Evolutionary conservation across 2,797 vertebrate genomes (phyloP).

Genomic region (Heteromormyrus szaboi): DNA sequence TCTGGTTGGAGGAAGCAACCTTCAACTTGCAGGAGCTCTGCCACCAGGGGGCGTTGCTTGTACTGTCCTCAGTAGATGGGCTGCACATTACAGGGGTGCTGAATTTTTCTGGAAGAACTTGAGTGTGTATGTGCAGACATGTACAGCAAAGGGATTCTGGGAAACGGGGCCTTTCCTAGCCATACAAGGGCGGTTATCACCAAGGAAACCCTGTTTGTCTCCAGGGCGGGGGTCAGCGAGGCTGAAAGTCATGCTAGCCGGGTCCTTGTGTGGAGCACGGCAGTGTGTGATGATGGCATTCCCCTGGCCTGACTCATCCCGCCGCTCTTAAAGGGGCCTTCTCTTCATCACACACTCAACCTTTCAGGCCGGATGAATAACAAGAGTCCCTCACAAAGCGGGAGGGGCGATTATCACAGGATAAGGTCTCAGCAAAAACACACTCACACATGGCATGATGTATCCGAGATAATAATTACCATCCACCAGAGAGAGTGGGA

Average conservation of each 20-base stretch:
- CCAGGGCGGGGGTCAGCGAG: neutral
- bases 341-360: neutral
- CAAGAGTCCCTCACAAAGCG: neutral
- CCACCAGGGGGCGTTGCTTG: conserved; percentile 70
- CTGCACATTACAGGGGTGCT: neutral
- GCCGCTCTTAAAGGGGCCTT: neutral
- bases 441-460: neutral
- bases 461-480: neutral
- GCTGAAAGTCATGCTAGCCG: neutral
- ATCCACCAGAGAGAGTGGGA: neutral
- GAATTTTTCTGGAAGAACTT: neutral
- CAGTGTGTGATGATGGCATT: neutral
- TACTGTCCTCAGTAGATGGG: conserved; percentile 58
- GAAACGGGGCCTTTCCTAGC: neutral
- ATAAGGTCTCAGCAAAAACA: neutral
- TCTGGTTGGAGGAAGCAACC: conserved; percentile 64
- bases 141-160: neutral
- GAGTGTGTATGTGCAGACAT: neutral
- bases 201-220: neutral
- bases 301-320: neutral
- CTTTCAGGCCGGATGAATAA: neutral
- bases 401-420: neutral
- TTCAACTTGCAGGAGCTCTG: conserved; percentile 52
- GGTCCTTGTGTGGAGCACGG: neutral
- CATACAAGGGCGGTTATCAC: neutral